A percentile compares a stretch with the other conserved stretches of the same genome.
Conservation (phyloP, 2,797 vertebrate species). For the Erethizon dorsatum region DNA sequence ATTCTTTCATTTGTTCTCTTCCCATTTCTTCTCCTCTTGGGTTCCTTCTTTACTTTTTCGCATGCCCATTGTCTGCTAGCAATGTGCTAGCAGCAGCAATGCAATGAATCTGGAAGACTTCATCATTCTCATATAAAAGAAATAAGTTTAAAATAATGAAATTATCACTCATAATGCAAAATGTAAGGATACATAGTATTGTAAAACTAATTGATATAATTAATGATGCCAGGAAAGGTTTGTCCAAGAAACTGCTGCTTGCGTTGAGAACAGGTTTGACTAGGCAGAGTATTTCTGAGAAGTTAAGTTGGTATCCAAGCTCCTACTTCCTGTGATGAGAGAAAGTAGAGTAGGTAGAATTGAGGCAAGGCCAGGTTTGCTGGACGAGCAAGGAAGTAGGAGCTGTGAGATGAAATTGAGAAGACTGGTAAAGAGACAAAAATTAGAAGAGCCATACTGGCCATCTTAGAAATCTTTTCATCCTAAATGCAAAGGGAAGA, state of each 20-base stretch:
- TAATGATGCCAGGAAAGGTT: background rate
- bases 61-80: background rate
- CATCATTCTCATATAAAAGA: constrained; percentile 43
- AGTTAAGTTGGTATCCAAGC: background rate
- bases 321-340: background rate
- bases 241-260: constrained; percentile 26
- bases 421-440: background rate
- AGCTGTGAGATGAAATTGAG: background rate
- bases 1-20: background rate
- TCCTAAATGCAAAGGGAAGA: background rate
- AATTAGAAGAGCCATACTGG: background rate
- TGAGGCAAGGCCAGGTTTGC: background rate
- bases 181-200: background rate
- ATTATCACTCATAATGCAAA: constrained; percentile 35
- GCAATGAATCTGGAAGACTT: constrained; percentile 28
- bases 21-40: background rate
- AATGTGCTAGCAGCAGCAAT: constrained; percentile 1
- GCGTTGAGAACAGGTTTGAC: constrained; percentile 58
- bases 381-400: constrained; percentile 24
- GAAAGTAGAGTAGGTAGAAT: background rate
- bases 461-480: background rate
- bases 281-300: constrained; percentile 9
- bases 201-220: background rate
- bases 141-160: constrained; percentile 43
- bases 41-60: constrained; percentile 52